These are phyloP conservation scores for Phymorhynchus buccinoides DNA, from an alignment of 1,140 invertebrate genomes.

Conservation along the genomic window DNA sequence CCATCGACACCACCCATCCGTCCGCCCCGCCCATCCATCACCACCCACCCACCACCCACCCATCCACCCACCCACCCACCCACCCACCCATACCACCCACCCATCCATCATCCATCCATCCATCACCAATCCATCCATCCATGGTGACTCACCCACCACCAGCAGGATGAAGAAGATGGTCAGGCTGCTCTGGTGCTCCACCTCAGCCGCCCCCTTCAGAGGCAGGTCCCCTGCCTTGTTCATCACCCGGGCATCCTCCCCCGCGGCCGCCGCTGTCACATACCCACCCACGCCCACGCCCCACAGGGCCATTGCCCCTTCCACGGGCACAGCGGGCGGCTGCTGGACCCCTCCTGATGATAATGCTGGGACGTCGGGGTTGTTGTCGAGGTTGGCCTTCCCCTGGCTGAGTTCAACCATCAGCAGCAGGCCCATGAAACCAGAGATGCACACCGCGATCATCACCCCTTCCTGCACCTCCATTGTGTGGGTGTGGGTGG, in stretches of 20 bases:
- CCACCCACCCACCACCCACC: too few relatives aligned
- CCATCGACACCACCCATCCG: too few relatives aligned
- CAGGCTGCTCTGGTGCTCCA: conserved; percentile 96
- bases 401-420: conserved; percentile 18
- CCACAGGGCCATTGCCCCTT: neutral
- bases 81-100: too few relatives aligned
- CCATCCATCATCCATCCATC: too few relatives aligned
- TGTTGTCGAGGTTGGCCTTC: neutral
- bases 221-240: conserved; percentile 53
- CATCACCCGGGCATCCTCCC: conserved; percentile 28
- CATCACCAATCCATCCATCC: too few relatives aligned
- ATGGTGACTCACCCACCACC: conserved; percentile 82
- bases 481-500: neutral
- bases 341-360: neutral
- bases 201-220: conserved; percentile 63
- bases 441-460: conserved; percentile 19
- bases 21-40: too few relatives aligned
- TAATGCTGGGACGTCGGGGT: neutral
- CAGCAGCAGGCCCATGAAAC: conserved; percentile 19
- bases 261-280: conserved; percentile 5
- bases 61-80: too few relatives aligned
- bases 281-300: neutral
- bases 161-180: conserved; percentile 97
- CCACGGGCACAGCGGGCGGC: neutral
- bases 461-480: conserved; percentile 12